Percentiles rank a stretch among this genome's conserved stretches.
Evolutionary conservation across 2,113 vertebrate species (phyloP).

Genomic region (Tor tambroides): DNA sequence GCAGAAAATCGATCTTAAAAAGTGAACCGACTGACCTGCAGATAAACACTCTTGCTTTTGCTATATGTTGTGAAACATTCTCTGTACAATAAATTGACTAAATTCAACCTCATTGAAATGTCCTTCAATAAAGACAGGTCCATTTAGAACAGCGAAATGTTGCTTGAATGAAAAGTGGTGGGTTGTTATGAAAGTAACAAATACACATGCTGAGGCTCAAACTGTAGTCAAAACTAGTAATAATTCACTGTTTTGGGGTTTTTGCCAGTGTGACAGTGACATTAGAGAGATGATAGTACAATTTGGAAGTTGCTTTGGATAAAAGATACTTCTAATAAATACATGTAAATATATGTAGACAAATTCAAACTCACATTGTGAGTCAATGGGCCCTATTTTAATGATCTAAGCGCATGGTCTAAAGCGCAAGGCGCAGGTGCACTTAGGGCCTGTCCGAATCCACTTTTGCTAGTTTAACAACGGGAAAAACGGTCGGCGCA

Average conservation of each 20-base stretch:
- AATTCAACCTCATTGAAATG: not conserved
- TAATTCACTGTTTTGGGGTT: not conserved
- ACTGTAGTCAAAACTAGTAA: not conserved
- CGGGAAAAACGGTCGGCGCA: too few relatives aligned
- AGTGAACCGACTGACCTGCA: not conserved
- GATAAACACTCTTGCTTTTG: not conserved
- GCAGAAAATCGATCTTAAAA: not conserved
- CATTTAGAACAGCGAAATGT: not conserved
- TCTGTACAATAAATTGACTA: not conserved
- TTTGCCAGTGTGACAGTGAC: not conserved
- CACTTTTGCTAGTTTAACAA: too few relatives aligned
- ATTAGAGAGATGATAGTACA: not conserved
- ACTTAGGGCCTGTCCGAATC: too few relatives aligned
- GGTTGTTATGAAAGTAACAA: not conserved
- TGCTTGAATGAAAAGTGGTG: not conserved
- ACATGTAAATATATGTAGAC: not conserved
- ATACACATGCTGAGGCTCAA: not conserved
- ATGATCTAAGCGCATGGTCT: too few relatives aligned
- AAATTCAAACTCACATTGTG: not conserved
- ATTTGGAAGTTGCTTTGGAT: not conserved
- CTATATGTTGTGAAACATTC: not conserved
- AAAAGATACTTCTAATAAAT: constrained; percentile 7
- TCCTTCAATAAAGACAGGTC: not conserved
- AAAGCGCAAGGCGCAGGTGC: too few relatives aligned
- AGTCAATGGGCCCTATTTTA: too few relatives aligned